Evolutionary conservation across 2,888 invertebrate genomes (phyloP).

Genomic region (Drosophila nr. medialis): DNA sequence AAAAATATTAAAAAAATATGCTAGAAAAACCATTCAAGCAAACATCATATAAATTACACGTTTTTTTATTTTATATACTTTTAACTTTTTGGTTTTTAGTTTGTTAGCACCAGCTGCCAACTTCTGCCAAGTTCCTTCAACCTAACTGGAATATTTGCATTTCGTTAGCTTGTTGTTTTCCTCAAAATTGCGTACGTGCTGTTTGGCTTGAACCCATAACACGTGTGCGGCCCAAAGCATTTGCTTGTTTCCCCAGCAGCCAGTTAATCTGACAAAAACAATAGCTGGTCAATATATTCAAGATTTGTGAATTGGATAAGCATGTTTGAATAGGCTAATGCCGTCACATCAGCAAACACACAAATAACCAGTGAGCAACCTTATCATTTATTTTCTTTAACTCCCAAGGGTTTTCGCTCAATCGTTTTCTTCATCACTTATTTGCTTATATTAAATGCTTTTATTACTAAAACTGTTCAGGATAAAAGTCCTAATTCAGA

Average conservation of each 20-base stretch:
- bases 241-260: background rate
- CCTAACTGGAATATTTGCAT: slow-evolving; percentile 1
- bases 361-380: background rate
- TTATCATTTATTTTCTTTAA: background rate
- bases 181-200: slow-evolving; percentile 10
- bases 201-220: slow-evolving; percentile 4
- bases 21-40: slow-evolving; percentile 31
- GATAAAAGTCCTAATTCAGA: background rate
- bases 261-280: slow-evolving; percentile 5
- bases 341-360: slow-evolving; percentile 6
- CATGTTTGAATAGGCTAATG: slow-evolving; percentile 5
- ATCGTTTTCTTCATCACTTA: background rate
- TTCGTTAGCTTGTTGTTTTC: slow-evolving; percentile 2
- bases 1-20: slow-evolving; percentile 29
- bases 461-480: background rate
- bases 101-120: background rate
- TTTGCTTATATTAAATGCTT: background rate
- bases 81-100: background rate
- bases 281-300: slow-evolving; percentile 11
- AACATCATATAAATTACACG: slow-evolving; percentile 11
- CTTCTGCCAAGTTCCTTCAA: background rate
- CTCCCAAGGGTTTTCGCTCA: background rate
- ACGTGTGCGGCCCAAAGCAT: slow-evolving; percentile 6
- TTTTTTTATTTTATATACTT: slow-evolving; percentile 18
- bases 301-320: background rate